phyloP scores from a whole-genome alignment of 1,140 invertebrate species.

The Delia radicum region DNA sequence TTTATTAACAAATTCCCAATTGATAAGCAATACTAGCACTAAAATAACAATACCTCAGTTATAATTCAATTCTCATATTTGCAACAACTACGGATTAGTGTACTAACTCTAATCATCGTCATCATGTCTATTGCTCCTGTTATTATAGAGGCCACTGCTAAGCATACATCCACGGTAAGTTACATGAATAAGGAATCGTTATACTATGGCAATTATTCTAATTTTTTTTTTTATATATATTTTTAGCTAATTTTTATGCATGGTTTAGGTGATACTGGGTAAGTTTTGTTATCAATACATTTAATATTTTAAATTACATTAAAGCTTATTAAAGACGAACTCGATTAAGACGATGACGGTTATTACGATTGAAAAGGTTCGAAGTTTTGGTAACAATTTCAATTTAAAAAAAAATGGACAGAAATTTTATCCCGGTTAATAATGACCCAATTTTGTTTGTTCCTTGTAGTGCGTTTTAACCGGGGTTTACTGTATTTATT shows the following conservation, averaged over 20 bases:
- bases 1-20: background rate
- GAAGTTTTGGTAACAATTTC: too few species aligned
- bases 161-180: constrained; percentile 78
- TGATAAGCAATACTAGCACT: background rate
- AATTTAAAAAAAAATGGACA: too few species aligned
- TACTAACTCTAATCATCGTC: background rate
- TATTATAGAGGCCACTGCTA: constrained; percentile 71
- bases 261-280: constrained; percentile 71
- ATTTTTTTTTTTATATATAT: constrained; percentile 5
- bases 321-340: too few species aligned
- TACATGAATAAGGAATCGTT: background rate
- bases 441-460: too few species aligned
- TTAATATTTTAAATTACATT: too few species aligned
- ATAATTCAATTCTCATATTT: too few species aligned
- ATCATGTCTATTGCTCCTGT: constrained; percentile 67
- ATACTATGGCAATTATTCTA: background rate
- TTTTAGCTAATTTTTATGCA: constrained; percentile 72
- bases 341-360: too few species aligned
- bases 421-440: too few species aligned
- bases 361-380: too few species aligned
- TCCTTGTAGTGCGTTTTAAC: too few species aligned
- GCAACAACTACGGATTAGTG: background rate
- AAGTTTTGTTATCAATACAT: constrained; percentile 37
- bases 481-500: too few species aligned
- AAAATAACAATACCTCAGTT: background rate